phyloP scores from a whole-genome alignment of 2,888 invertebrate species.

The Drosophila barbarae region DNA sequence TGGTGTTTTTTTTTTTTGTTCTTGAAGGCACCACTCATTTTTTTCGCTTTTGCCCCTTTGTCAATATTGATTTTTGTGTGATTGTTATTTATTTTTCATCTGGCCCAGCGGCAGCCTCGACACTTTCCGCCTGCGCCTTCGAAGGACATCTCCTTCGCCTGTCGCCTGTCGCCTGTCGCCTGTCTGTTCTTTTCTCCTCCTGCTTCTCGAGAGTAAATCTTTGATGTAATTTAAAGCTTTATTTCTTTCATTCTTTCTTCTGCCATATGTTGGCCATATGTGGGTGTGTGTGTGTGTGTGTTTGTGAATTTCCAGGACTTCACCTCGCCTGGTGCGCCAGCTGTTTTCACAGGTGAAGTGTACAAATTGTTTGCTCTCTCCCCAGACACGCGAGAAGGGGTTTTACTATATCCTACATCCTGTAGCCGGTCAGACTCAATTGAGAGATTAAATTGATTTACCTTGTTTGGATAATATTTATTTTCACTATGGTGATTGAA shows the following conservation, averaged over 20 bases:
- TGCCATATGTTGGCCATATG: slow-evolving; percentile 44
- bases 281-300: slow-evolving; percentile 1
- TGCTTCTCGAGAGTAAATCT: slow-evolving; percentile 20
- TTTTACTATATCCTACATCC: neutral
- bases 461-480: slow-evolving; percentile 37
- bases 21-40: slow-evolving; percentile 15
- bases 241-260: slow-evolving; percentile 13
- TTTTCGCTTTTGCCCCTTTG: slow-evolving; percentile 30
- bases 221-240: slow-evolving; percentile 48
- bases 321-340: slow-evolving; percentile 11
- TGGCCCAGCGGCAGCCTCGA: slow-evolving; percentile 34
- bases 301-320: slow-evolving; percentile 8
- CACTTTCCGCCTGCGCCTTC: slow-evolving; percentile 31
- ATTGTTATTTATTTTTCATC: slow-evolving; percentile 73
- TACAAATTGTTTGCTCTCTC: slow-evolving; percentile 38
- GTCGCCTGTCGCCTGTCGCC: slow-evolving; percentile 10
- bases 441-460: slow-evolving; percentile 42
- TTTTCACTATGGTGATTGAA: slow-evolving; percentile 38
- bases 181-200: slow-evolving; percentile 13
- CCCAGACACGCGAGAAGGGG: slow-evolving; percentile 17
- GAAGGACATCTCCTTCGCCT: slow-evolving; percentile 30
- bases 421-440: slow-evolving; percentile 29
- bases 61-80: slow-evolving; percentile 70
- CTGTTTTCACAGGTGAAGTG: slow-evolving; percentile 41
- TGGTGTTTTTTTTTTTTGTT: slow-evolving; percentile 13